Conservation (phyloP, 2,797 vertebrate species). For the Amazonetta brasiliensis region DNA sequence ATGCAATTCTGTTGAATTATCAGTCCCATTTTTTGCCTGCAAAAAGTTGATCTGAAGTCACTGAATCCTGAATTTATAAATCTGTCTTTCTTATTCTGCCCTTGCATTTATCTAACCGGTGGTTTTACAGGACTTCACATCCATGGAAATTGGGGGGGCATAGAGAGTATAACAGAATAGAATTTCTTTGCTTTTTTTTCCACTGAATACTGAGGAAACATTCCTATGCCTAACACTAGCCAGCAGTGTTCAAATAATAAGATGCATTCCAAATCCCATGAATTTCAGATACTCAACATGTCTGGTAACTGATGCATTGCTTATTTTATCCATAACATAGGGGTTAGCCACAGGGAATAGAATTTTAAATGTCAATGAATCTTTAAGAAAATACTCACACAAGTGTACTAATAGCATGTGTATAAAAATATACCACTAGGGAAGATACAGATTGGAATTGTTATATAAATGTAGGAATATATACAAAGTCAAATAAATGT, state of each 20-base stretch:
- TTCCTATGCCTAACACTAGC: background rate
- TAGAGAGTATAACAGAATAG: background rate
- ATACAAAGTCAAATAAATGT: background rate
- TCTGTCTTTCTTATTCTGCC: background rate
- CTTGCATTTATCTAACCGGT: background rate
- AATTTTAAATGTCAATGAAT: conserved; percentile 49
- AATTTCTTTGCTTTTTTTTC: background rate
- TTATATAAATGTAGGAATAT: conserved; percentile 2
- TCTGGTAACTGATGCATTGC: background rate
- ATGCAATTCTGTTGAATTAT: conserved; percentile 14
- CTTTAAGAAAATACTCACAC: background rate
- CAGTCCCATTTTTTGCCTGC: background rate
- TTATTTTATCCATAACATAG: conserved; percentile 34
- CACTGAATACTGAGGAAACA: conserved; percentile 29
- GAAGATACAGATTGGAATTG: conserved; percentile 48
- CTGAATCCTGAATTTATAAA: background rate
- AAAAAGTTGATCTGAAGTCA: background rate
- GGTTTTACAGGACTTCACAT: background rate
- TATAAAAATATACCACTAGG: conserved; percentile 49
- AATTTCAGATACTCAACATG: conserved; percentile 14
- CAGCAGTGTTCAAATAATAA: conserved; percentile 51
- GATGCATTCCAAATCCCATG: conserved; percentile 21
- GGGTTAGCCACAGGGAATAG: conserved; percentile 32
- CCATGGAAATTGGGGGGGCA: background rate
- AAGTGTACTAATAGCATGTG: conserved; percentile 47